Evolutionary conservation across 2,113 vertebrate species (phyloP).

Genomic region (Geothlypis trichas): DNA sequence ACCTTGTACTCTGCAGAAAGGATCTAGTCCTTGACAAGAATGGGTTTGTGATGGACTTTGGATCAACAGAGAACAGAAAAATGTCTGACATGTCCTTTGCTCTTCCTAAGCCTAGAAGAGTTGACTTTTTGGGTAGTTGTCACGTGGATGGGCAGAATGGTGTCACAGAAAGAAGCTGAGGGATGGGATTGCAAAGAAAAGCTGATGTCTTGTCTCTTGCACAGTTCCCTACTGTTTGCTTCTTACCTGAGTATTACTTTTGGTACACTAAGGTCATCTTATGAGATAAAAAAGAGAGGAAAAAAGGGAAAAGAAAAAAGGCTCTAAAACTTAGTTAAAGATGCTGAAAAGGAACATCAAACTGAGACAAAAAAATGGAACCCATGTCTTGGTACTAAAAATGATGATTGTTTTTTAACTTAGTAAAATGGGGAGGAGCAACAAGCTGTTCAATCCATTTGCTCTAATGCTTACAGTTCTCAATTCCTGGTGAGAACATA

Average conservation of each 20-base stretch:
- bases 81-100: neutral
- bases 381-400: neutral
- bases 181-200: neutral
- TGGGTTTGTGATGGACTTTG: neutral
- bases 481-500: neutral
- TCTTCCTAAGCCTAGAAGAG: neutral
- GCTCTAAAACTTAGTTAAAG: neutral
- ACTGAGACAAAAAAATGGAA: neutral
- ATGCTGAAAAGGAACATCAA: neutral
- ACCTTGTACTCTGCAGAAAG: neutral
- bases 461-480: neutral
- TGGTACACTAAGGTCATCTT: neutral
- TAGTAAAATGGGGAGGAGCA: neutral
- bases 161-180: neutral
- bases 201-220: neutral
- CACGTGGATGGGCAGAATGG: neutral
- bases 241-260: neutral
- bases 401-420: neutral
- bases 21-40: neutral
- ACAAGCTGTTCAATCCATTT: neutral
- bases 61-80: neutral
- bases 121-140: neutral
- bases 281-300: neutral
- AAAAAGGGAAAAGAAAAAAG: neutral
- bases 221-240: neutral